Evolutionary conservation across 2,797 vertebrate species (phyloP), one percentile per base, ranked within the genome.

Genomic region (Labeo calbasu): DNA sequence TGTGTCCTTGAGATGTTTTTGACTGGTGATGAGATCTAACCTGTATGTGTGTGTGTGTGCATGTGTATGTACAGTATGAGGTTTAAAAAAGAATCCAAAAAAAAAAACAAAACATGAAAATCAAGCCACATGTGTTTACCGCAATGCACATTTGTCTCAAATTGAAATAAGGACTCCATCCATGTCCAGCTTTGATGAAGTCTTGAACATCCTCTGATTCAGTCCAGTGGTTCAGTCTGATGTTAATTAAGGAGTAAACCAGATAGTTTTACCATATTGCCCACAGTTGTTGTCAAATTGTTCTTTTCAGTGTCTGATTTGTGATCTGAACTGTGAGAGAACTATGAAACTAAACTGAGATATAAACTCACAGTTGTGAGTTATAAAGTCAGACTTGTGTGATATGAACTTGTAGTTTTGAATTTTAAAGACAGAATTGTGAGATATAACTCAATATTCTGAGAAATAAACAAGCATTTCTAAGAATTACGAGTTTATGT

Each of bases 171-270:
- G 36, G 21, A 53, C 32, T 77, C 55, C 8, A 61, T 77, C 55
- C 32, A 46, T 61, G 55, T 43, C 14, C 48, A 12, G 48, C 59
- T 75, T 82, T 75, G 71, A 81, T 81, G 36, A 73, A 48, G 46
- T 65, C 57, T 59, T 19, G 23, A 61, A 57, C 19, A 36, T 55
- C 32, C 32, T 83, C n/a, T 80, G 48, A 81, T 81, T 76, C 19
- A 46, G 68, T 81, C 40, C 79, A 71, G 79, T 28, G 53, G 23
- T 72, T 61, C 19, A 48, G 53, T 72, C 68, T 81, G 79, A 81
- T 50, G 15, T 71, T 72, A 48, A 81, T 71, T 69, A 80, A 53
- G 36, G 50, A 70, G 51, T 55, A 80, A 57, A 57, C 4, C n/a
- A 25, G 59, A 61, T 46, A 65, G 46, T 32, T 80, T 69, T 59